Evolutionary conservation across 1,140 invertebrate genomes (phyloP).

Genomic region (Akabosia matsudoensis): DNA sequence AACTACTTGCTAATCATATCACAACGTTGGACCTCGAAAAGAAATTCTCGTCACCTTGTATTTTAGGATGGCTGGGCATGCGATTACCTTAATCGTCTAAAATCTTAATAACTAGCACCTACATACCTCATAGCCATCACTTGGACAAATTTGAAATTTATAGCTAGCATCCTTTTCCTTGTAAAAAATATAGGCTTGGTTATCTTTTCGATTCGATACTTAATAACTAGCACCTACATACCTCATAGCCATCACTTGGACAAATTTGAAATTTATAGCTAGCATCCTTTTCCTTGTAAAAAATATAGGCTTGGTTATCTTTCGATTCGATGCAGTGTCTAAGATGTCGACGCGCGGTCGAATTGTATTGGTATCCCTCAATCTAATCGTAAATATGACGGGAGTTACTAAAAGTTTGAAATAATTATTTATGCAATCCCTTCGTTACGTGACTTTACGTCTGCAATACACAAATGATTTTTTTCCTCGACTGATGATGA

Average conservation of each 20-base stretch:
- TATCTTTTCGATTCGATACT: too few relatives aligned
- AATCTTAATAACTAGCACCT: background rate
- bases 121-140: background rate
- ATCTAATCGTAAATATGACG: too few relatives aligned
- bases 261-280: background rate
- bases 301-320: too few relatives aligned
- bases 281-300: too few relatives aligned
- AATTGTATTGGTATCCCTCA: background rate
- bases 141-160: background rate
- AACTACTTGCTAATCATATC: background rate
- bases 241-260: background rate
- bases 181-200: too few relatives aligned
- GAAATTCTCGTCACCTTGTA: background rate
- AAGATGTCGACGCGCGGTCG: background rate
- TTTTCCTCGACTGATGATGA: background rate
- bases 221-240: background rate
- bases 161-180: too few relatives aligned
- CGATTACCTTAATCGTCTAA: background rate
- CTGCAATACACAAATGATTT: background rate
- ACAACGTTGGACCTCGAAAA: background rate
- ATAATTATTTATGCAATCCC: slow-evolving; percentile 8
- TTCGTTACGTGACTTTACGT: background rate
- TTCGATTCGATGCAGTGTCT: background rate
- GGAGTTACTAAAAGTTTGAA: background rate
- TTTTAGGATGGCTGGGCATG: background rate